These are phyloP conservation scores for Nycteola revayana DNA, from an alignment of 2,888 invertebrate species.

Conservation along the genomic window DNA sequence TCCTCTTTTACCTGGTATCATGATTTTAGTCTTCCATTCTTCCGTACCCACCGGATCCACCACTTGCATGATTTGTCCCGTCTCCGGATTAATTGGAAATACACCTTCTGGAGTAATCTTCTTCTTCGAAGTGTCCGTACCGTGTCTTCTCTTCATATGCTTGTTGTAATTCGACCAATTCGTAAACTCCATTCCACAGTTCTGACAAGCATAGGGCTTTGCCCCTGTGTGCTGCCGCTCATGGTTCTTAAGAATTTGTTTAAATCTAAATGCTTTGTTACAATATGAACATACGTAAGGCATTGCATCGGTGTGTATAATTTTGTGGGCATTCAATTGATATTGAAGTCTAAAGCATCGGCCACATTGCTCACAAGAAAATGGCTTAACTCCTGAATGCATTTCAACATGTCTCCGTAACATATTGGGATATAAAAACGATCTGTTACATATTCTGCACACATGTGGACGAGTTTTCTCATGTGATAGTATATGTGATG, in stretches of 20 bases:
- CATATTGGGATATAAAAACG: slow-evolving; percentile 71
- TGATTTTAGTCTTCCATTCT: slow-evolving; percentile 70
- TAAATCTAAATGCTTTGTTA: slow-evolving; percentile 88
- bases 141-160: slow-evolving; percentile 89
- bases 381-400: slow-evolving; percentile 70
- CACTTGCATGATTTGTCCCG: slow-evolving; percentile 63
- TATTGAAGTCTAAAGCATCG: slow-evolving; percentile 83
- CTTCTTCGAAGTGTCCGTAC: slow-evolving; percentile 72
- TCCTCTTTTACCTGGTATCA: slow-evolving; percentile 67
- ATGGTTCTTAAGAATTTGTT: slow-evolving; percentile 88
- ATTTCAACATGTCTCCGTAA: slow-evolving; percentile 67
- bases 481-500: slow-evolving; percentile 69
- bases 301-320: slow-evolving; percentile 90
- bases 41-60: slow-evolving; percentile 58
- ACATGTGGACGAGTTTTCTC: slow-evolving; percentile 65
- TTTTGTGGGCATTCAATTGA: slow-evolving; percentile 87
- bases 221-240: slow-evolving; percentile 87
- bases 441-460: slow-evolving; percentile 68
- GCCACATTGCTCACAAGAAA: slow-evolving; percentile 70
- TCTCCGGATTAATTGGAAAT: slow-evolving; percentile 68
- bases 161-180: slow-evolving; percentile 93
- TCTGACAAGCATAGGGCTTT: slow-evolving; percentile 87
- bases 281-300: slow-evolving; percentile 89
- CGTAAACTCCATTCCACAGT: slow-evolving; percentile 87
- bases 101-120: slow-evolving; percentile 80